Percentiles rank a stretch among this genome's conserved stretches.
phyloP scores from a whole-genome alignment of 2,113 vertebrate genomes.

The cattle (Bos taurus) region DNA sequence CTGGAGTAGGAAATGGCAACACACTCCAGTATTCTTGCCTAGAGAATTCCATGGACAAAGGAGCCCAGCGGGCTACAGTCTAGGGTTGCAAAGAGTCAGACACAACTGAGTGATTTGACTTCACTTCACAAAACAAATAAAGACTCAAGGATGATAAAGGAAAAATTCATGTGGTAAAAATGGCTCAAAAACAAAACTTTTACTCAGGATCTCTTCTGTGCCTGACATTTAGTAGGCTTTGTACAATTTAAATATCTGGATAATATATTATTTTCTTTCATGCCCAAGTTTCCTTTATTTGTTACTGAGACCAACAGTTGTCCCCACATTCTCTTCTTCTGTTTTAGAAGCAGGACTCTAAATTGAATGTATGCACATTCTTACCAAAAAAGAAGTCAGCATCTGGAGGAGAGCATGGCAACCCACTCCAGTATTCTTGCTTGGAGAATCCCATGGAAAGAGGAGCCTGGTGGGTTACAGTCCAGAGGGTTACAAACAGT shows the following conservation, averaged over 20 bases:
- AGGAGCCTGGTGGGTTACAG: neutral
- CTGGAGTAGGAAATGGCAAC: neutral
- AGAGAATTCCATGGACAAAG: neutral
- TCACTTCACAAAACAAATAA: neutral
- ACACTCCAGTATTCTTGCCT: neutral
- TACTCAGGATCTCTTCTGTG: neutral
- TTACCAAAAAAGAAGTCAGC: neutral
- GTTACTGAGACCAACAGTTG: neutral
- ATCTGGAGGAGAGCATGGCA: neutral
- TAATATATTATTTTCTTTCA: neutral
- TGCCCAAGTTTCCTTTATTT: neutral
- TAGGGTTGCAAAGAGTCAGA: neutral
- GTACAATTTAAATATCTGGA: neutral
- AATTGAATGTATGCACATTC: neutral
- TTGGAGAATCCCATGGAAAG: neutral
- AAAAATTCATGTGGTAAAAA: neutral
- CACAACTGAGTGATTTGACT: neutral
- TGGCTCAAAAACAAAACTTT: neutral
- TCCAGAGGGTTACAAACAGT: neutral
- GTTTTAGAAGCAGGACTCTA: neutral
- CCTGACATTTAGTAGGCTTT: neutral
- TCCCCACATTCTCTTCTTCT: neutral
- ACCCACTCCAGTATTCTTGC: neutral
- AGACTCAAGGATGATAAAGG: neutral
- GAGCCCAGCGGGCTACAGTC: accelerated